These are phyloP conservation scores for Sinocyclocheilus maitianheensis DNA, from an alignment of 2,113 vertebrate genomes.

Conservation along the genomic window DNA sequence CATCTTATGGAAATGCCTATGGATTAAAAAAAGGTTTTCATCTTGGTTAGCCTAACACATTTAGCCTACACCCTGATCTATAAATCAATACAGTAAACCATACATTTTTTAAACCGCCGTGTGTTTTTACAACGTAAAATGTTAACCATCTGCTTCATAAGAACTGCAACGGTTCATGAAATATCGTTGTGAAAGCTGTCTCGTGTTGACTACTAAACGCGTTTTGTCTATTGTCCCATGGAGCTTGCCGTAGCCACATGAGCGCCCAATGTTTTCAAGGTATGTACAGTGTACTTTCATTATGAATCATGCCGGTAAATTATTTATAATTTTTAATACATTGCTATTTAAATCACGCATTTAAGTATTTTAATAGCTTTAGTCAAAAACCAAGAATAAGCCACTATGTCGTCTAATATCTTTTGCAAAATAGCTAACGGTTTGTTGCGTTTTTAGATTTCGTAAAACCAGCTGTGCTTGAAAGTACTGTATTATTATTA, in stretches of 20 bases:
- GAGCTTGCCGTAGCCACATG: slow-evolving; percentile 8
- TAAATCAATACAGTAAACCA: not conserved
- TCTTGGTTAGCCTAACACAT: not conserved
- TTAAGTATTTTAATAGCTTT: not conserved
- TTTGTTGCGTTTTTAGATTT: not conserved
- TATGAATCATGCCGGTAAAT: slow-evolving; percentile 1
- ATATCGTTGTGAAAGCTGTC: not conserved
- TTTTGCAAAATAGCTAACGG: not conserved
- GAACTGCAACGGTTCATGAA: not conserved
- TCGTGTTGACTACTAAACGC: slow-evolving; percentile 6
- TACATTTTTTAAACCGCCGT: too few species aligned
- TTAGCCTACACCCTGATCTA: not conserved
- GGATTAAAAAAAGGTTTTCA: not conserved
- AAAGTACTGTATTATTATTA: not conserved
- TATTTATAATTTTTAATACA: not conserved
- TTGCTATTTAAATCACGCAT: not conserved
- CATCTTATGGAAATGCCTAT: not conserved
- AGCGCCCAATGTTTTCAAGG: slow-evolving; percentile 4
- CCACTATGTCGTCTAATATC: not conserved
- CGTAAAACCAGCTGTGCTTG: not conserved
- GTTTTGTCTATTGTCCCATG: not conserved
- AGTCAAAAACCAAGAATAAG: not conserved
- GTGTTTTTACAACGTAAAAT: not conserved
- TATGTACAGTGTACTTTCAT: not conserved
- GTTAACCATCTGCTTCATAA: not conserved